Conservation (phyloP, 2,113 vertebrate species). For the Empidonax traillii region DNA sequence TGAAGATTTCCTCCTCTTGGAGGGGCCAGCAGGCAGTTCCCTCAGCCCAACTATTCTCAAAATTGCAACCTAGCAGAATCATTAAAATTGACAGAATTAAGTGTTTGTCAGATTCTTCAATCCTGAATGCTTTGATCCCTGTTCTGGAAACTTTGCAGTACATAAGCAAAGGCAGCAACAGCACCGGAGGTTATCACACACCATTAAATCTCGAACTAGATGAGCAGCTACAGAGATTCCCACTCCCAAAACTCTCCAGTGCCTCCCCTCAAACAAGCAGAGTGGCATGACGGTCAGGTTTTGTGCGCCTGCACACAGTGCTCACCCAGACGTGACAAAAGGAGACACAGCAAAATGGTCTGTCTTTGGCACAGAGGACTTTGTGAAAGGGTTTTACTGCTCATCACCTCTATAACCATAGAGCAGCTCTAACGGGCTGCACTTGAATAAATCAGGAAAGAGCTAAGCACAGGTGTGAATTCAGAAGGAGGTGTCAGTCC, state of each 20-base stretch:
- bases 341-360: neutral
- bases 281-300: accelerated
- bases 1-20: neutral
- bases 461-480: accelerated
- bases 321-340: neutral
- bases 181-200: neutral
- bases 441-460: neutral
- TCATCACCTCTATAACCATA: neutral
- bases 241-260: neutral
- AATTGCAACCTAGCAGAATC: neutral
- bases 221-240: neutral
- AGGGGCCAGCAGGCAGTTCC: neutral
- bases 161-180: neutral
- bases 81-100: neutral
- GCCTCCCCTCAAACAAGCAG: neutral
- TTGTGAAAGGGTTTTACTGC: neutral
- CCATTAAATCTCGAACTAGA: neutral
- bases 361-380: accelerated
- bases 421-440: neutral
- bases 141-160: neutral
- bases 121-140: neutral
- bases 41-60: neutral
- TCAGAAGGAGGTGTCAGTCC: neutral
- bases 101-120: neutral
- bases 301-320: accelerated